Evolutionary conservation across 2,113 vertebrate genomes (phyloP).

Genomic region (Sceloporus tristichus): DNA sequence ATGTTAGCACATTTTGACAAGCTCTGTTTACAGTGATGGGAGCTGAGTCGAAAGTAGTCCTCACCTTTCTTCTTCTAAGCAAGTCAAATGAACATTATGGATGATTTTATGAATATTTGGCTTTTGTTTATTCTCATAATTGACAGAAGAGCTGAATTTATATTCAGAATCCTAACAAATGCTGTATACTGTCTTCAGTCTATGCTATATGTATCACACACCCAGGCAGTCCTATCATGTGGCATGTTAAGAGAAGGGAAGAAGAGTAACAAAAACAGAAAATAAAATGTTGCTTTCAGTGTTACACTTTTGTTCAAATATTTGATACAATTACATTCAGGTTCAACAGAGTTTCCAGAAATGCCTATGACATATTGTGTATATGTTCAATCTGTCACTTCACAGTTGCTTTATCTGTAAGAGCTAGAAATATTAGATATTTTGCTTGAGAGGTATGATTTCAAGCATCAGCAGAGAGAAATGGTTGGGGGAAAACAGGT

Average conservation of each 20-base stretch:
- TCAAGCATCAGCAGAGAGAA: background rate
- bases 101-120: constrained; percentile 1
- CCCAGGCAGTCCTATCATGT: background rate
- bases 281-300: background rate
- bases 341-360: constrained; percentile 2
- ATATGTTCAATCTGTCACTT: accelerated
- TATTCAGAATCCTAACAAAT: background rate
- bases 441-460: constrained; percentile 19
- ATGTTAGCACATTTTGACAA: constrained; percentile 2
- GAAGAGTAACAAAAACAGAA: background rate
- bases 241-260: background rate
- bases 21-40: background rate
- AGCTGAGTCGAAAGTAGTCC: constrained; percentile 1
- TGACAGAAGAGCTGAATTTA: background rate
- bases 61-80: background rate
- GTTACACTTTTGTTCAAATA: background rate
- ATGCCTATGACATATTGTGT: accelerated
- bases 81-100: constrained; percentile 13
- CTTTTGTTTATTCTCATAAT: constrained; percentile 29
- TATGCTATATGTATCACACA: background rate
- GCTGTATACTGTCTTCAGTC: background rate
- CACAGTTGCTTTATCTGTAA: background rate
- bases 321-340: background rate
- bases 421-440: background rate
- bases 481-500: background rate